Conservation (phyloP, 2,797 vertebrate genomes). For the Falco biarmicus region DNA sequence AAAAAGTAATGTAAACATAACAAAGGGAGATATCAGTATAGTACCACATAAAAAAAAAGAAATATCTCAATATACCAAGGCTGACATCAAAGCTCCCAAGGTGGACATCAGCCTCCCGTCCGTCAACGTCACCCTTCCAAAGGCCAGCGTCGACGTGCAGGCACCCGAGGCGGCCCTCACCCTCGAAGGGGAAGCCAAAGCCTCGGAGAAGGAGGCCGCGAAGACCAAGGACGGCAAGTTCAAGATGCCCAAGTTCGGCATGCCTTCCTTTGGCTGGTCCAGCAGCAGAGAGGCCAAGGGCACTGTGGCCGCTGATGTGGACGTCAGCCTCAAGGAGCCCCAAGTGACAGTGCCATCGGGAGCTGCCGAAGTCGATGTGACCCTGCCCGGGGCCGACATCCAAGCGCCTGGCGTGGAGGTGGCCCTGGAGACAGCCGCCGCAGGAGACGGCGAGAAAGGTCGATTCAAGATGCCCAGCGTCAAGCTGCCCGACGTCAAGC, state of each 20-base stretch:
- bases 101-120: not conserved
- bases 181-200: not conserved
- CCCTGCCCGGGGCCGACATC: no score
- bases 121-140: not conserved
- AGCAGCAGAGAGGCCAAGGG: no score
- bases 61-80: accelerated
- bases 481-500: no score
- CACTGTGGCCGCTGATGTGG: not conserved
- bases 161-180: not conserved
- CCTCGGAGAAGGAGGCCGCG: not conserved
- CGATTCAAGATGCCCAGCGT: no score
- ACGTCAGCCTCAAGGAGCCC: not conserved
- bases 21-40: accelerated
- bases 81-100: accelerated
- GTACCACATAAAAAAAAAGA: accelerated
- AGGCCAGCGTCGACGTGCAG: no score
- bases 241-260: not conserved
- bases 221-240: not conserved
- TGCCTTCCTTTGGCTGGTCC: not conserved
- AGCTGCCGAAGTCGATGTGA: no score
- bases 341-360: no score
- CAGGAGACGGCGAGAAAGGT: no score
- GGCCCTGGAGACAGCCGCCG: no score
- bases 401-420: no score
- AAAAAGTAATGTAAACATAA: accelerated